Base-by-base conservation (phyloP, 2,888 invertebrate genomes). In the Gibbula magus region DNA sequence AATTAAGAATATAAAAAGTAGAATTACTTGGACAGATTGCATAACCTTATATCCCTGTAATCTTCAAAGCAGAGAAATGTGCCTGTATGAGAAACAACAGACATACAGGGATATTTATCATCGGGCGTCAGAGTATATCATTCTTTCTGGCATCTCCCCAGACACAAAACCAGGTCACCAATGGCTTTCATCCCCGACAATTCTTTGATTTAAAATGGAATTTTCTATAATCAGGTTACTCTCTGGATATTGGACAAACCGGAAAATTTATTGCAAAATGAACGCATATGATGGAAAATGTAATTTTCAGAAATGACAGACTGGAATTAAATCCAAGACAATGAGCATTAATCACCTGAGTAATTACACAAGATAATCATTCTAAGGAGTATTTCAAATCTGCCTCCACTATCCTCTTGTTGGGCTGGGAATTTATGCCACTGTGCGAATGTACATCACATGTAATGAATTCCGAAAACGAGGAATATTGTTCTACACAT, bases 301-400 rank as follows among this genome's bases (percentile, higher is more conserved):
- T 70, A 70, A 70, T 70, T 70, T 70, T 70, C 70, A 35, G 70
- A 70, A 70, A 70, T 70, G 70, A 70, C 70, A 70, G 70, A 70
- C 70, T 35, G 70, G 70, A 70, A 70, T 70, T 70, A 70, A 70
- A 70, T 20, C 70, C 39, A 70, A 70, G 70, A 70, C 70, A 70
- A 70, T 70, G 70, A 39, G 39, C 70, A 70, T 70, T 70, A 70
- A 70, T 70, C 70, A 70, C 18, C n/a, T n/a, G 20, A 35, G 70
- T 70, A 70, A 70, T 70, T 70, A 70, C 70, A 35, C 70, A 32
- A 39, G 70, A 70, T 70, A 70, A 70, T 70, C 70, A 70, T 70
- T 70, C 39, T 70, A 39, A 70, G 32, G 70, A 70, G 70, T 29
- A 70, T 70, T 39, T 70, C 70, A 39, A 70, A 70, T 35, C 20